A percentile compares a stretch with the other conserved stretches of the same genome.
Evolutionary conservation across 2,888 invertebrate genomes (phyloP).

Genomic region (Parnassius smintheus): DNA sequence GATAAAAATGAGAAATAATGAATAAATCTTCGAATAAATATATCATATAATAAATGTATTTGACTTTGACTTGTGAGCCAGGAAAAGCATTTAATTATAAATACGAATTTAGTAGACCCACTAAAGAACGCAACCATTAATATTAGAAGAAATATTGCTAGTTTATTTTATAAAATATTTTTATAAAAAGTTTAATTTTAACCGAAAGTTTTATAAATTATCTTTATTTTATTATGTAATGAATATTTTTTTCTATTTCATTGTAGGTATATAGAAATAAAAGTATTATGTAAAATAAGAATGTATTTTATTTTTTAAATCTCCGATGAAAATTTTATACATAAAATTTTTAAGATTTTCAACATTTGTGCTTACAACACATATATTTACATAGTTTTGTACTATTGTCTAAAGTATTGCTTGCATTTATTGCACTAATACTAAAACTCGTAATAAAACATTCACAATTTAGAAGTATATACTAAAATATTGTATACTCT

Average conservation of each 20-base stretch:
- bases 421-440: conserved; percentile 16
- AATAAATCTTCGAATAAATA: too few species aligned
- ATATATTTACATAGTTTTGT: conserved; percentile 21
- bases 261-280: conserved; percentile 15
- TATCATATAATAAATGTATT: too few species aligned
- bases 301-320: conserved; percentile 21
- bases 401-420: conserved; percentile 19
- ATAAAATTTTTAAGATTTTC: conserved; percentile 26
- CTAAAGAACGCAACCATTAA: too few species aligned
- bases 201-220: not conserved
- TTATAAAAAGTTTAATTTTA: not conserved
- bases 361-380: conserved; percentile 20
- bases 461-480: conserved; percentile 27
- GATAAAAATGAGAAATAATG: too few species aligned
- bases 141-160: too few species aligned
- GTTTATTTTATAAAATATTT: not conserved
- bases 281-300: conserved; percentile 1
- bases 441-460: conserved; percentile 2
- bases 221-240: not conserved
- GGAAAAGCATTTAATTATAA: not conserved
- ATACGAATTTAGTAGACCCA: not conserved
- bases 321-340: conserved; percentile 17
- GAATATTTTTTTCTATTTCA: conserved; percentile 9
- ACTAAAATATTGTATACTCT: conserved; percentile 13
- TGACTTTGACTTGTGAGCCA: too few species aligned